Conservation (phyloP, 1,140 invertebrate genomes). For the Oryctes rhinoceros region DNA sequence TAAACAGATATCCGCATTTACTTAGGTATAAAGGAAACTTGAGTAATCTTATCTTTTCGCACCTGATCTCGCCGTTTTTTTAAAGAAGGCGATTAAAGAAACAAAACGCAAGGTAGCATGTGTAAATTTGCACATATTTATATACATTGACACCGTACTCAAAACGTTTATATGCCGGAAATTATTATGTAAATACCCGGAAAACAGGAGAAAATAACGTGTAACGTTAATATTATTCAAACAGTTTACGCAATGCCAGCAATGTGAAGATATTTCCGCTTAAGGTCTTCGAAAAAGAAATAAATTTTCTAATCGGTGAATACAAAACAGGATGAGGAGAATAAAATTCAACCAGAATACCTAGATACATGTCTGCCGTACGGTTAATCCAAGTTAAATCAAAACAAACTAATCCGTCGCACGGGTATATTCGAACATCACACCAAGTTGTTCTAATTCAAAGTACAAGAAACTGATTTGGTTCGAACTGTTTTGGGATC, state of each 20-base stretch:
- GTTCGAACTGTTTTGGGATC: neutral
- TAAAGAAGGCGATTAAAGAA: neutral
- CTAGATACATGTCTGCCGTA: constrained; percentile 44
- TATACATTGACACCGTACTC: neutral
- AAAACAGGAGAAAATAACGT: neutral
- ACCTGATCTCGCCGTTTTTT: neutral
- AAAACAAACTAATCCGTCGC: neutral
- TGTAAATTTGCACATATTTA: neutral
- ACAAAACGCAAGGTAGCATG: neutral
- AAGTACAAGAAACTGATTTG: constrained; percentile 2
- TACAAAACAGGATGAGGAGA: neutral
- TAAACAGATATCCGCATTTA: constrained; percentile 8
- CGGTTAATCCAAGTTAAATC: constrained; percentile 30
- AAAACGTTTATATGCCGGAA: constrained; percentile 21
- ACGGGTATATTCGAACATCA: constrained; percentile 24
- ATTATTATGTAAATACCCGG: constrained; percentile 14
- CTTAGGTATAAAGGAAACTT: neutral
- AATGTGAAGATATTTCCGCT: neutral
- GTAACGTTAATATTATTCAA: constrained; percentile 1
- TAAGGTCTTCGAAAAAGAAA: neutral
- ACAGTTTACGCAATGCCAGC: constrained; percentile 31
- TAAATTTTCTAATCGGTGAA: neutral
- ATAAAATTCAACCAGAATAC: neutral
- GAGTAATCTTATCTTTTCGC: constrained; percentile 10
- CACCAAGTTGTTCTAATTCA: constrained; percentile 16